Evolutionary conservation across 92 coral and sea anemone species (phyloP).

Genomic region (Desmophyllum pertusum): DNA sequence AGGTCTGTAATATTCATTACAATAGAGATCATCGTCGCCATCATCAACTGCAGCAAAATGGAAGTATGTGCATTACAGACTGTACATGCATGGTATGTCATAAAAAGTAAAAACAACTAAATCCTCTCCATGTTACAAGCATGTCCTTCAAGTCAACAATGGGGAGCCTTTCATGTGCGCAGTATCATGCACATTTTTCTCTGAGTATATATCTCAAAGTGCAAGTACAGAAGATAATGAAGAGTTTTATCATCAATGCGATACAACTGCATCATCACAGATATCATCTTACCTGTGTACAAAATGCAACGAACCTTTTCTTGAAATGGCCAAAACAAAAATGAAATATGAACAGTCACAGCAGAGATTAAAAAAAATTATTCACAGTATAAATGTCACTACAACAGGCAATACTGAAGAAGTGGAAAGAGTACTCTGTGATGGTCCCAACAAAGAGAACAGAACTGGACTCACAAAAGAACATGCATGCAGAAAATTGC

Average conservation of each 20-base stretch:
- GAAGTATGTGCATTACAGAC: neutral
- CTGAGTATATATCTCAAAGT: neutral
- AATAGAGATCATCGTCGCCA: slow-evolving; percentile 6
- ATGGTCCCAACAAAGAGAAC: neutral
- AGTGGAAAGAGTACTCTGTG: neutral
- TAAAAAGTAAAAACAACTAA: neutral
- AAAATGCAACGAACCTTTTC: neutral
- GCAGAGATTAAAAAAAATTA: neutral
- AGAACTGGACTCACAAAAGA: neutral
- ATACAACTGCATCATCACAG: neutral
- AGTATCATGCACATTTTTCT: neutral
- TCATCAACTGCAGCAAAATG: neutral
- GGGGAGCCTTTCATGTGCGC: neutral
- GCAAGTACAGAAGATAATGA: neutral
- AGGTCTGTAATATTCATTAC: neutral
- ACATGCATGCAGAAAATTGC: neutral
- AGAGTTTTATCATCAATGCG: neutral
- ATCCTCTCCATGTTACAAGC: neutral
- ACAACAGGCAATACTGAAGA: neutral
- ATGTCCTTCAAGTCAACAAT: neutral
- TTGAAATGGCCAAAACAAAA: neutral
- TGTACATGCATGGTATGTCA: neutral
- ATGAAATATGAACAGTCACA: neutral
- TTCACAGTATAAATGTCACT: too few species aligned
- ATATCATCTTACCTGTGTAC: neutral